Conservation (phyloP, 2,113 vertebrate genomes). For the Calypte anna region DNA sequence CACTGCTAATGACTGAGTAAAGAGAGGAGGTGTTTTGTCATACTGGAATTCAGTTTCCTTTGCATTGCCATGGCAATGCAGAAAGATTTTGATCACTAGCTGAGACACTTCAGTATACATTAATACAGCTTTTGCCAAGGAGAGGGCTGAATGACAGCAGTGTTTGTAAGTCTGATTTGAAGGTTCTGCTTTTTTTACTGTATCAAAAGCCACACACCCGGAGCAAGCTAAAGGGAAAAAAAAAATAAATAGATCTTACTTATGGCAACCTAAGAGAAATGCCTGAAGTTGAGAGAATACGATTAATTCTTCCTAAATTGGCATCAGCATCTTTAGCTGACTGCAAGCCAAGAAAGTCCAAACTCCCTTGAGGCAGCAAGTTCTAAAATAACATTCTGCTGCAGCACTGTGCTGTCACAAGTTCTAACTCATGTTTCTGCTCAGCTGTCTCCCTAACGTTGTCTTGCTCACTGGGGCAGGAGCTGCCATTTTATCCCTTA, state of each 20-base stretch:
- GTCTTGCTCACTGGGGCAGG: background rate
- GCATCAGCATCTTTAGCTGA: conserved; percentile 61
- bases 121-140: conserved; percentile 30
- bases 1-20: background rate
- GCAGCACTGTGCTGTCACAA: conserved; percentile 61
- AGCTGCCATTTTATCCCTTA: conserved; percentile 15
- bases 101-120: conserved; percentile 29
- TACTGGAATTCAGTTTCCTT: background rate
- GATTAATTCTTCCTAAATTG: conserved; percentile 64
- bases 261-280: conserved; percentile 32
- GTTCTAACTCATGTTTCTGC: conserved; percentile 53
- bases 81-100: conserved; percentile 2
- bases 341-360: conserved; percentile 58
- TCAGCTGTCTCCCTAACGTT: background rate
- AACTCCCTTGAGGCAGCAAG: conserved; percentile 55
- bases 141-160: conserved; percentile 17
- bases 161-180: conserved; percentile 22
- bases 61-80: conserved; percentile 53
- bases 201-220: background rate
- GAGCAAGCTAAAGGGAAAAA: background rate
- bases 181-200: conserved; percentile 37
- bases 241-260: background rate
- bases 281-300: conserved; percentile 46
- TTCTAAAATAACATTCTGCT: conserved; percentile 64
- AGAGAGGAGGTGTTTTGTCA: background rate